These are phyloP conservation scores for Nephrotoma guestfalica DNA, from an alignment of 2,888 invertebrate genomes.

Conservation along the genomic window DNA sequence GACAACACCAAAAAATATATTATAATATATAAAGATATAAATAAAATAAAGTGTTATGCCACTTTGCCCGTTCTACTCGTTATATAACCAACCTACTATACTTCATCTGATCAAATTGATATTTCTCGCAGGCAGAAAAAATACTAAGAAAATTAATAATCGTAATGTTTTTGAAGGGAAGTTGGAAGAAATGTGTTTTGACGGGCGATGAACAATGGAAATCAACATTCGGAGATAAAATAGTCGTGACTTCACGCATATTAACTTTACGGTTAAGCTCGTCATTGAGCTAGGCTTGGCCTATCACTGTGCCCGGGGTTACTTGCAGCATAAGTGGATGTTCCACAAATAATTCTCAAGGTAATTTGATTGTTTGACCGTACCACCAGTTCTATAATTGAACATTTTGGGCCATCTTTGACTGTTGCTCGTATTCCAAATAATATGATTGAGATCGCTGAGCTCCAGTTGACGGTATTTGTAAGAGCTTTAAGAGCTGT, in stretches of 20 bases:
- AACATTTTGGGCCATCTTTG: no score
- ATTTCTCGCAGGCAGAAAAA: neutral
- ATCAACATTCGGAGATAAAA: neutral
- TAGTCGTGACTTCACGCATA: neutral
- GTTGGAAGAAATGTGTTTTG: neutral
- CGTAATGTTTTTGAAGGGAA: neutral
- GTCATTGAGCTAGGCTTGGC: no score
- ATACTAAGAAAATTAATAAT: neutral
- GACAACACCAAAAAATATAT: neutral
- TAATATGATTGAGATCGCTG: no score
- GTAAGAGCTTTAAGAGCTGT: no score
- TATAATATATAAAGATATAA: neutral
- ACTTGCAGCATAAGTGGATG: no score
- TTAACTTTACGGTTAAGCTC: neutral
- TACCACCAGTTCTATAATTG: no score
- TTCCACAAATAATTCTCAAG: no score
- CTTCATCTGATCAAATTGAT: neutral
- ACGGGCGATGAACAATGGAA: neutral
- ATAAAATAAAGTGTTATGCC: neutral
- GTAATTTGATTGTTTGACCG: no score
- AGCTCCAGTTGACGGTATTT: no score
- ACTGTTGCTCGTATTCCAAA: no score
- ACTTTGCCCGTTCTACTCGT: neutral
- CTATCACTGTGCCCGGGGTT: no score
- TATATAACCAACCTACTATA: neutral